Evolutionary conservation across 2,888 invertebrate species (phyloP), one percentile per base, ranked within the genome.

Genomic region (Steinernema scapterisci): DNA sequence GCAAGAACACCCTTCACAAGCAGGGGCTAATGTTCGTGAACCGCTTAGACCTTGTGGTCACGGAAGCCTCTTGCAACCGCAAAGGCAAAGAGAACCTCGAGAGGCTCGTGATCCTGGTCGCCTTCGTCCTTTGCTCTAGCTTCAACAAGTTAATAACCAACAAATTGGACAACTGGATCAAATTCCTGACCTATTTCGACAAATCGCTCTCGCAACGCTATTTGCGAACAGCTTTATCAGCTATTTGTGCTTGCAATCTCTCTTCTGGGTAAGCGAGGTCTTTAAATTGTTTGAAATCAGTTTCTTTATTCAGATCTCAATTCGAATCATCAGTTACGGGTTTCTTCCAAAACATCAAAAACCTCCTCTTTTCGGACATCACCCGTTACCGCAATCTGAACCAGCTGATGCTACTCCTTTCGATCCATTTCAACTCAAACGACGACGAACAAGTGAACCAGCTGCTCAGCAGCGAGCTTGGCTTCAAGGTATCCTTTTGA

Each of bases 371-470:
- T 1, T 31, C 56, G n/a, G 63, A 74, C 43, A n/a, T 43, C 9
- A n/a, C 63, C 16, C 74, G 73, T 16, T 74, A 76, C 43, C 46
- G 56, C 9, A 52, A 79, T 11, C 72, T 80, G 38, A 79, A 75
- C 38, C 79, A 79, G 44, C 70, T 80, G 23, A 74, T 80, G 75
- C 71, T 80, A 0, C 71, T 80, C n/a, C 45, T 81, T 23, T 76
- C 81, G n/a, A 81, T 80, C 25, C 80, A 80, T 46, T 54, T 81
- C 46, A 73, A 77, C 43, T 54, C 81, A 1, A 54, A 54, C 16
- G 77, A 76, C 54, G 77, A 73, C 13, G 75, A 71, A 19, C 81
- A 80, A 48, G 48, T 80, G 31, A 71, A 76, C 21, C 38, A 71
- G 16, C 54, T 79, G 56, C 71, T 78, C 19, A 75, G 71, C 52